Evolutionary conservation across 2,888 invertebrate species (phyloP).

Genomic region (Tachina grossa): DNA sequence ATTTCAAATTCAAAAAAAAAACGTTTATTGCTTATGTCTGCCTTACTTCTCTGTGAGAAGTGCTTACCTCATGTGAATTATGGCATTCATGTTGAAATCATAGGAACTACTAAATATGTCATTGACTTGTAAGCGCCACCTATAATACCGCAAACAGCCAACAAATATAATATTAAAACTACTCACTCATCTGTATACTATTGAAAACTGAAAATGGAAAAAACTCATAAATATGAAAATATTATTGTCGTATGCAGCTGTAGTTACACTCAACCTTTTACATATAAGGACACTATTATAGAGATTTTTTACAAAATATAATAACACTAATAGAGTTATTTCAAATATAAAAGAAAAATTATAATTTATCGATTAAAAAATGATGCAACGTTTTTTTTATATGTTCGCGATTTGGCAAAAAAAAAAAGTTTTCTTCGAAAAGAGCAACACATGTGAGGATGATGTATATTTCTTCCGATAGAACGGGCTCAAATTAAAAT

Average conservation of each 20-base stretch:
- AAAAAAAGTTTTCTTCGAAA: too few relatives aligned
- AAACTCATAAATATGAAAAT: constrained; percentile 51
- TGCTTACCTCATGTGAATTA: constrained; percentile 56
- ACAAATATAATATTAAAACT: not conserved
- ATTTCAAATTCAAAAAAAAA: constrained; percentile 29
- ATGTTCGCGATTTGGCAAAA: too few relatives aligned
- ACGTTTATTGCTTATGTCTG: not conserved
- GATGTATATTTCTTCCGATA: too few relatives aligned
- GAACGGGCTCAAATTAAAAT: too few relatives aligned
- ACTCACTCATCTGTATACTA: not conserved
- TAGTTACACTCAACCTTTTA: not conserved
- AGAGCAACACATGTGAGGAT: too few relatives aligned
- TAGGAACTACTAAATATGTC: constrained; percentile 62
- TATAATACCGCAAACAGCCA: constrained; percentile 29
- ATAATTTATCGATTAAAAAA: too few relatives aligned
- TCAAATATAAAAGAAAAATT: too few relatives aligned
- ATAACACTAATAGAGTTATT: too few relatives aligned
- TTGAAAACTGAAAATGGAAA: constrained; percentile 48
- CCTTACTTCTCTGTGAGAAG: constrained; percentile 13
- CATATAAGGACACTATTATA: not conserved
- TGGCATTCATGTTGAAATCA: constrained; percentile 52
- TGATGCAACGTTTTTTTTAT: too few relatives aligned
- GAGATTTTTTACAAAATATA: not conserved
- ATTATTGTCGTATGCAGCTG: constrained; percentile 13
- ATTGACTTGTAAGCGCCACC: constrained; percentile 71